Conservation (phyloP, 2,797 vertebrate species). For the Varecia variegata region DNA sequence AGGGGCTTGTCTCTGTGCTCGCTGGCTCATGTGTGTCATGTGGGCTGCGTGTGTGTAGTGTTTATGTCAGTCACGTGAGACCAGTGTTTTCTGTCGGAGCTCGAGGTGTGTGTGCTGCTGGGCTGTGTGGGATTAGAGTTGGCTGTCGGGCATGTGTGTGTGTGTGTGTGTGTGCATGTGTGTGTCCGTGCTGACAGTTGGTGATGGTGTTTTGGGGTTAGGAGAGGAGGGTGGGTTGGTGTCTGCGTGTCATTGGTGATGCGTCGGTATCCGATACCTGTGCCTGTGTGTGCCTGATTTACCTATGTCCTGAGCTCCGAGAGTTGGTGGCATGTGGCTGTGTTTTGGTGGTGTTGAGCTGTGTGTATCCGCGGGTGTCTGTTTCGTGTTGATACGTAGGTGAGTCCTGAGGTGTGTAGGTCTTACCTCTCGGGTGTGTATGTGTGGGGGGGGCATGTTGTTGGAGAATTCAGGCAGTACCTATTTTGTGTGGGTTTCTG, state of each 20-base stretch:
- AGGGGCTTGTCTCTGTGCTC: constrained; percentile 61
- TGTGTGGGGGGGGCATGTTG: not conserved
- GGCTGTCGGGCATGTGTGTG: not conserved
- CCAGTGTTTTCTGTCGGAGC: constrained; percentile 68
- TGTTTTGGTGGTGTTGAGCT: not conserved
- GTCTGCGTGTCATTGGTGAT: not conserved
- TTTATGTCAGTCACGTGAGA: constrained; percentile 80
- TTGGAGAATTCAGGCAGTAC: not conserved
- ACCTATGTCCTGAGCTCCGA: not conserved
- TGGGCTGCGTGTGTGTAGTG: constrained; percentile 75
- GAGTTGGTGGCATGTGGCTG: constrained; percentile 21
- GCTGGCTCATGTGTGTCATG: constrained; percentile 74
- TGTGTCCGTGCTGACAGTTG: constrained; percentile 24
- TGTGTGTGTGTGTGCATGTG: not conserved
- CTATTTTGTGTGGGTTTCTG: not conserved
- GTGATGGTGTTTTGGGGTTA: constrained; percentile 1
- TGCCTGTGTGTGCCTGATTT: not conserved
- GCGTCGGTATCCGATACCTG: not conserved
- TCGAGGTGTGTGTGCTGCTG: constrained; percentile 55
- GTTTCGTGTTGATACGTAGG: not conserved
- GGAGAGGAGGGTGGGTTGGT: not conserved
- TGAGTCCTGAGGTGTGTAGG: not conserved
- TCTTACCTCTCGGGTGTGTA: not conserved
- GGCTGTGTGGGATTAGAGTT: constrained; percentile 51
- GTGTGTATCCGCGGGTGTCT: not conserved